Evolutionary conservation across 1,140 invertebrate species (phyloP), one percentile per base, ranked within the genome.

Genomic region (Geopemphigus sp.): DNA sequence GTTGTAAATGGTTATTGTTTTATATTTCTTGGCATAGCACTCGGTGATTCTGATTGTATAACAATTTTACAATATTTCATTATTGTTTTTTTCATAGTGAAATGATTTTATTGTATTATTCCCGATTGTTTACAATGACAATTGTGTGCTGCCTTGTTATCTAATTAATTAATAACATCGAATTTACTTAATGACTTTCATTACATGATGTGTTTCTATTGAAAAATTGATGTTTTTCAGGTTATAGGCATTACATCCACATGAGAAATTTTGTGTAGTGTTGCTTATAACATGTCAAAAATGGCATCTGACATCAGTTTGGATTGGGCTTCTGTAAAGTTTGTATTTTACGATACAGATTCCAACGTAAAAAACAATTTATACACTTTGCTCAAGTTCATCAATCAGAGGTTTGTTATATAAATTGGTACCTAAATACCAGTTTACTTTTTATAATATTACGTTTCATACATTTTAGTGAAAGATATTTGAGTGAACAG

Each of bases 311-410:
- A 57, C 47, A 12, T 0, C 12, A 57, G 63, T 47, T 50, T 78
- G 24, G 74, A 78, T 50, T 78, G 74, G 74, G 15, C 74, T 0
- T 78, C 74, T 17, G 56, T 78, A 61, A 78, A 78, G 63, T 78
- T 78, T 26, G 11, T 78, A 50, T 63, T 78, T 63, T 78, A 63
- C 39, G 74, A 78, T 61, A 78, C 56, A 4, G 39, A 57, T 61
- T 78, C 74, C 39, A 78, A 61, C 29, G 39, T 57, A 4, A 78
- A 78, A 26, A 50, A 14, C 19, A 78, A 78, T 50, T 26, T 78
- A 39, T 61, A 5, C 17, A 61, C 56, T 47, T 50, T 78, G 39
- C 57, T 78, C 24, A 78, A 78, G 26, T 78, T 78, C 50, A 61
- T 78, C 24, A 22, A 47, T 50, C 74, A 78, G 50, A 78, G 56